Evolutionary conservation across 2,797 vertebrate species (phyloP), one percentile per base, ranked within the genome.

Genomic region (Cygnus olor): DNA sequence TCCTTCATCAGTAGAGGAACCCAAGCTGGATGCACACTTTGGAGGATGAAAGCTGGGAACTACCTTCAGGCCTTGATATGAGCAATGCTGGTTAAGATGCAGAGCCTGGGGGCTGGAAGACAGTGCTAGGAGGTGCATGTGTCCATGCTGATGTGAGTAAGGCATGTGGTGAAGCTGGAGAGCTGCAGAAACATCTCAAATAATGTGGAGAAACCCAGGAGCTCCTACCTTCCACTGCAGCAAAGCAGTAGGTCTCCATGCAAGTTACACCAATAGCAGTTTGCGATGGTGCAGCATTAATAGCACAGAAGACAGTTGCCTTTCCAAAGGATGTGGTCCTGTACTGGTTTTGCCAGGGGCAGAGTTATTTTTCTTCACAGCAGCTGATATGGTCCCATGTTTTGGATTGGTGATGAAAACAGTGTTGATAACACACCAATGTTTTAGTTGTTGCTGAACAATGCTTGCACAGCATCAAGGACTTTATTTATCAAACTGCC

Each of bases 121-220:
- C 17, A 51, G 16, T 8, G 27, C 56, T 14, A 69, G 42, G 72
- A 81, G 30, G 19, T 64, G 21, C 17, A n/a, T 0, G 0, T 28
- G 14, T 47, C 47, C 68, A 80, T 24, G 44, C 10, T 22, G 58
- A 90, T 28, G 14, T 21, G 11, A 32, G 36, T 7, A 72, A 79
- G 53, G 32, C 1, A 1, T 8, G 24, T 15, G 32, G 30, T 10
- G 11, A 38, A 77, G 47, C 8, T 71, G 45, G 9, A 38, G 69
- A 61, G 36, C n/a, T 66, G 44, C 58, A 63, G 63, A 79, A 93
- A 84, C 1, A 11, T 12, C 40, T 34, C 63, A 27, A 38, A 32
- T 28, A n/a, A 72, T 20, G 36, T 65, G 58, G 51, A 70, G 66
- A 54, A 80, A 56, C 36, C 14, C 0, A 0, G 40, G 14, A 63